Evolutionary conservation across 1,140 invertebrate species (phyloP), one percentile per base, ranked within the genome.

Genomic region (Trigoniulus corallinus): DNA sequence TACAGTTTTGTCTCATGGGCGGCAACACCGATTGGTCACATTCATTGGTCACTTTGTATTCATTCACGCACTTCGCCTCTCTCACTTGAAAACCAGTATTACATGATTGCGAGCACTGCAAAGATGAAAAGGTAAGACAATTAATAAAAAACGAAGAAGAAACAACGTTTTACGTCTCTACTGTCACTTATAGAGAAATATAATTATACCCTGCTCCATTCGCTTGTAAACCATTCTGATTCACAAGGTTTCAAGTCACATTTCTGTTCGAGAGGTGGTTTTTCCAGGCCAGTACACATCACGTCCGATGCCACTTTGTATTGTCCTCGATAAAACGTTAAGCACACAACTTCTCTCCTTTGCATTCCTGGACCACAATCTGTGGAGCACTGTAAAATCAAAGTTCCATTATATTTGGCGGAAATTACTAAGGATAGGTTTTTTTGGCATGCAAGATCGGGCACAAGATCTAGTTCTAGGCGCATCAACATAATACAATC

Each of bases 361-460:
- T 79, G 72, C 23, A 74, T 65, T 0, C 78, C 78, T 42, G 71
- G 62, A 10, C 79, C 77, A 54, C 80, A 81, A 2, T 67, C 59
- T 0, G 70, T 68, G 15, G 76, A 77, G 61, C 83, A 86, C 62
- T 77, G 63, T 2, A 61, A 59, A 55, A 59, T 48, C n/a, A 10
- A 4, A 34, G 4, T 18, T 21, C 26, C 10, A 26, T 18, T 34
- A 15, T 47, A n/a, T n/a, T n/a, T n/a, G n/a, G n/a, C n/a, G n/a
- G n/a, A n/a, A n/a, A n/a, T n/a, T n/a, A n/a, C n/a, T n/a, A n/a
- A n/a, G n/a, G n/a, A n/a, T n/a, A n/a, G n/a, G n/a, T n/a, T n/a
- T n/a, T n/a, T n/a, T n/a, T n/a, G n/a, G n/a, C n/a, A n/a, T n/a
- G n/a, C n/a, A n/a, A n/a, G n/a, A n/a, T n/a, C n/a, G n/a, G n/a